Percentiles rank a stretch among this genome's conserved stretches.
Evolutionary conservation across 2,113 vertebrate genomes (phyloP).

Genomic region (Camarhynchus parvulus): DNA sequence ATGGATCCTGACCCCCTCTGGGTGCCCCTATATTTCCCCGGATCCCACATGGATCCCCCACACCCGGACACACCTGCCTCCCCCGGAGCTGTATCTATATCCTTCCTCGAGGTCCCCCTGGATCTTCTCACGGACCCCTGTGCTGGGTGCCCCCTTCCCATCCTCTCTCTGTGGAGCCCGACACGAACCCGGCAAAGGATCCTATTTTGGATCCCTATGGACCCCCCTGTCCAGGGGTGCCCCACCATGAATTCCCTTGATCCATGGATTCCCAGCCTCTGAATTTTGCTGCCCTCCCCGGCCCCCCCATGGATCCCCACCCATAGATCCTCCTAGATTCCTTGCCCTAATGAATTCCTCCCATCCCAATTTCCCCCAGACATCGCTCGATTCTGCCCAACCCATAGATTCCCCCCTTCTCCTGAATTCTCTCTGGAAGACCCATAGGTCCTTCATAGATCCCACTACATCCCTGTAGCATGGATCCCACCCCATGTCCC

Average conservation of each 20-base stretch:
- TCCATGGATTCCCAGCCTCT: neutral
- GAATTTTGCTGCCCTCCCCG: too few species aligned
- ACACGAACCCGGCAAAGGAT: neutral
- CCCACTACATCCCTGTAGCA: neutral
- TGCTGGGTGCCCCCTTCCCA: neutral
- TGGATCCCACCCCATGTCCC: neutral
- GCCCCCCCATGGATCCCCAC: rapidly evolving
- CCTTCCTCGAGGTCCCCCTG: neutral
- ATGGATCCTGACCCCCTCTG: neutral
- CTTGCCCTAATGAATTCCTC: neutral
- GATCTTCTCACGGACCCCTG: neutral
- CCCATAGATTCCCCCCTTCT: neutral
- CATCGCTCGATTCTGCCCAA: neutral
- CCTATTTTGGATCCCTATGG: neutral
- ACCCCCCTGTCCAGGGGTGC: neutral
- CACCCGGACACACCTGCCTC: neutral
- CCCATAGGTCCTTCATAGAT: neutral
- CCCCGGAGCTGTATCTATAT: neutral
- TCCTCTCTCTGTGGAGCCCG: neutral
- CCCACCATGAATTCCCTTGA: neutral
- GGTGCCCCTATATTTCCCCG: too few species aligned
- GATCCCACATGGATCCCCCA: neutral
- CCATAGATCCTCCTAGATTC: neutral
- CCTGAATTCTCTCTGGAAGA: neutral
- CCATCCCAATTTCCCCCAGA: neutral